Conservation (phyloP, 2,113 vertebrate genomes). For the Fregetta grallaria region DNA sequence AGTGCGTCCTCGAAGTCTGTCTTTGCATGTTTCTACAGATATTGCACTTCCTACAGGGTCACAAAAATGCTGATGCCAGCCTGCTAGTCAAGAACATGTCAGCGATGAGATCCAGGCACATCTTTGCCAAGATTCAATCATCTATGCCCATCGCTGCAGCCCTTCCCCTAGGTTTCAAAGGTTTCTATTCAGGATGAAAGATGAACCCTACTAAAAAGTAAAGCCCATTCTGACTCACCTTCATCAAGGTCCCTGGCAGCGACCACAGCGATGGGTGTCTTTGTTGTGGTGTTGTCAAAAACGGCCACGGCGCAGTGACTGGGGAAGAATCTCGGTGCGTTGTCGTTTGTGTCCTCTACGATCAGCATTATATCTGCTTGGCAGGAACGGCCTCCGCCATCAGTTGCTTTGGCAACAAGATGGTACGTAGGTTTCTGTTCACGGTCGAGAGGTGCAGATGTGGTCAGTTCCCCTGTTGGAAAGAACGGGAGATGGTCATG, state of each 20-base stretch:
- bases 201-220: background rate
- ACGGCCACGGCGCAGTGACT: slow-evolving; percentile 87
- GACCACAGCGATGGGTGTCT: slow-evolving; percentile 89
- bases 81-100: background rate
- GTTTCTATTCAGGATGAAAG: background rate
- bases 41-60: background rate
- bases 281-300: slow-evolving; percentile 93
- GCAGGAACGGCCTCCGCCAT: slow-evolving; percentile 91
- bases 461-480: slow-evolving; percentile 86
- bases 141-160: background rate
- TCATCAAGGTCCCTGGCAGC: slow-evolving; percentile 91
- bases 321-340: slow-evolving; percentile 86
- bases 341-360: slow-evolving; percentile 92
- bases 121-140: background rate
- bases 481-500: background rate
- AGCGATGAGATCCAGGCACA: background rate
- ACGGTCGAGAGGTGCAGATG: slow-evolving; percentile 82
- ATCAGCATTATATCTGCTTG: slow-evolving; percentile 84
- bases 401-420: slow-evolving; percentile 88
- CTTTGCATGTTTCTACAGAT: background rate
- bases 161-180: background rate
- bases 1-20: background rate
- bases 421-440: slow-evolving; percentile 80
- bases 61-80: background rate
- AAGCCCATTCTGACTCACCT: slow-evolving; percentile 73